phyloP scores from a whole-genome alignment of 2,113 vertebrate genomes.

The Carassius auratus region DNA sequence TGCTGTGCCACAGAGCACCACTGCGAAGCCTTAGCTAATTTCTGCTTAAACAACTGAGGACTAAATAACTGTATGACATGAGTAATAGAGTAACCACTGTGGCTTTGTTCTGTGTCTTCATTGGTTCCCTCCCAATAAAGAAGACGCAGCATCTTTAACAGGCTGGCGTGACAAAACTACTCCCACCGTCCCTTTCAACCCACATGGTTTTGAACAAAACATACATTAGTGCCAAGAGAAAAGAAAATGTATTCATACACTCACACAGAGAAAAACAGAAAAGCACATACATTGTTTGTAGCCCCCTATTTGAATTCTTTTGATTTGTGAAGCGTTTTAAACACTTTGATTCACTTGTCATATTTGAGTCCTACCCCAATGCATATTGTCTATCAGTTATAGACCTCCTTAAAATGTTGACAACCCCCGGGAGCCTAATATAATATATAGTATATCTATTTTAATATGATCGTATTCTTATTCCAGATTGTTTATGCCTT shows the following conservation, averaged over 20 bases:
- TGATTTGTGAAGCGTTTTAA: slow-evolving; percentile 65
- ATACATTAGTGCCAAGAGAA: slow-evolving; percentile 60
- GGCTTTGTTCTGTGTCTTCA: slow-evolving; percentile 65
- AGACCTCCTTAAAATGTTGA: slow-evolving; percentile 59
- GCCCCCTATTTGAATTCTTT: slow-evolving; percentile 58
- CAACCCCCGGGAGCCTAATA: slow-evolving; percentile 58
- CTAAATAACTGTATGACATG: slow-evolving; percentile 57
- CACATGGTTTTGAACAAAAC: slow-evolving; percentile 58
- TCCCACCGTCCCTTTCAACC: slow-evolving; percentile 48
- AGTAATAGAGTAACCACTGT: slow-evolving; percentile 61
- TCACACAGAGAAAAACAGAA: slow-evolving; percentile 62
- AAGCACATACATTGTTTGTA: slow-evolving; percentile 64
- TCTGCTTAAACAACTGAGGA: slow-evolving; percentile 60
- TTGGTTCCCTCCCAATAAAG: slow-evolving; percentile 74
- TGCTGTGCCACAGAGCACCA: slow-evolving; percentile 27
- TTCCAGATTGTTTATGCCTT: slow-evolving; percentile 61
- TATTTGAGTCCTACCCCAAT: slow-evolving; percentile 73
- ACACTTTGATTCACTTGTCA: slow-evolving; percentile 60
- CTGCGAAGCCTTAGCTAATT: slow-evolving; percentile 66
- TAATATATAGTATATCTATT: background rate
- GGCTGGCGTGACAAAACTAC: slow-evolving; percentile 59
- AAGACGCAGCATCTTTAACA: slow-evolving; percentile 65
- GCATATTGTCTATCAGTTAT: slow-evolving; percentile 61
- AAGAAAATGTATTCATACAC: slow-evolving; percentile 65
- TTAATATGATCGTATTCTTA: slow-evolving; percentile 48